A percentile compares a stretch with the other conserved stretches of the same genome.
Conservation (phyloP, 2,797 vertebrate species). For the Melanotaenia nigrans region DNA sequence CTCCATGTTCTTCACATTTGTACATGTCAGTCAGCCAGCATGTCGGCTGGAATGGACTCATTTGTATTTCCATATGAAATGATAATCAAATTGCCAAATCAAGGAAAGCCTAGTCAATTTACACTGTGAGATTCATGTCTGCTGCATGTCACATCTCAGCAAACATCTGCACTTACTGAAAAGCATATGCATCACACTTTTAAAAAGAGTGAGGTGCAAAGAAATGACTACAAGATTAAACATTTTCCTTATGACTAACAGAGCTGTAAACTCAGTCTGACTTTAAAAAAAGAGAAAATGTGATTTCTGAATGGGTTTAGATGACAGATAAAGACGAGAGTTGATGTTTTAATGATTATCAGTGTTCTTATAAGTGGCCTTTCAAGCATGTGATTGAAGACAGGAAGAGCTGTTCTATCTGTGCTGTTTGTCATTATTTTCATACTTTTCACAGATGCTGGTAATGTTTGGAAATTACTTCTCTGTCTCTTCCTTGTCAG, state of each 20-base stretch:
- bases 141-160: not conserved
- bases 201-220: not conserved
- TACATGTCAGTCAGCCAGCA: not conserved
- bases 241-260: not conserved
- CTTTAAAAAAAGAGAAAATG: not conserved
- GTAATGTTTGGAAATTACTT: slow-evolving; percentile 4
- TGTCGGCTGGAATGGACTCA: slow-evolving; percentile 10
- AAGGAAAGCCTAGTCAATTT: slow-evolving; percentile 1
- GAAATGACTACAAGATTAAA: not conserved
- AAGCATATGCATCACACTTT: not conserved
- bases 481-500: not conserved
- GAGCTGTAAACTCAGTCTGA: not conserved
- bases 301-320: not conserved
- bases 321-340: not conserved
- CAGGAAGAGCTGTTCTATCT: not conserved
- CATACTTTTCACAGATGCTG: slow-evolving; percentile 2
- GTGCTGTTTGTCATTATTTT: slow-evolving; percentile 22
- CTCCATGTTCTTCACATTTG: not conserved
- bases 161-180: not conserved
- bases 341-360: not conserved
- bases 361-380: slow-evolving; percentile 1
- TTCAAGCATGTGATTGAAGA: slow-evolving; percentile 5
- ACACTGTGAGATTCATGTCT: slow-evolving; percentile 1
- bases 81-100: slow-evolving; percentile 6
- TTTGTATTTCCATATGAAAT: slow-evolving; percentile 3